Evolutionary conservation across 2,797 vertebrate species (phyloP), one percentile per base, ranked within the genome.

Genomic region (Taenioides sp.): DNA sequence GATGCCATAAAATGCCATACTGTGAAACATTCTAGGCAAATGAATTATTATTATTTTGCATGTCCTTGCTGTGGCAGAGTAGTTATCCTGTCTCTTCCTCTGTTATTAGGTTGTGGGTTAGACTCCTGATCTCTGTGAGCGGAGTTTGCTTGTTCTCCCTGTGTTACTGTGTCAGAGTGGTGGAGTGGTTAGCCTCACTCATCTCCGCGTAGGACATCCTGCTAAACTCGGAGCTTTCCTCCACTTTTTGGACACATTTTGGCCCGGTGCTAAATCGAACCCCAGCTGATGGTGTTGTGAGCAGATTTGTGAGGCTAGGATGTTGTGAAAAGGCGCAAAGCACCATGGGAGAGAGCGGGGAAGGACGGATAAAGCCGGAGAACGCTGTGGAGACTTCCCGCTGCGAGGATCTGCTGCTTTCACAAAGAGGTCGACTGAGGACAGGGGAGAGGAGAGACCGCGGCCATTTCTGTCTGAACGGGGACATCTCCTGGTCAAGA

Each of bases 401-500:
- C 64, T 5, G 54, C 12, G 55, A 28, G 11, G 50, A 20, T 16
- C 68, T 81, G 78, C 76, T 71, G 83, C 22, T 65, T 77, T 85
- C 75, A 34, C 75, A 25, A 63, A 72, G 70, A 73, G 90, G 90
- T 93, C 86, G 86, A 74, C 59, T 84, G 89, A 93, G 92, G 92
- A 93, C 92, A 92, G 84, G 61, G 69, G 70, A 82, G 66, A 55
- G 25, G 16, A n/a, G 10, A 7, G n/a, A 64, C 37, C 58, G 0
- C 25, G 52, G 52, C 71, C 77, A 89, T 93, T 89, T 55, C 84
- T 88, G 86, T 90, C 87, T 77, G 80, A 77, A 82, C 50, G 69
- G 86, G 80, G 92, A 90, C 92, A 91, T 90, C 92, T 91, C 76
- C 88, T 89, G 92, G 90, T 31, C 73, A 14, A 11, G 25, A 43